Evolutionary conservation across 2,797 vertebrate species (phyloP).

Genomic region (Xenopus petersii): DNA sequence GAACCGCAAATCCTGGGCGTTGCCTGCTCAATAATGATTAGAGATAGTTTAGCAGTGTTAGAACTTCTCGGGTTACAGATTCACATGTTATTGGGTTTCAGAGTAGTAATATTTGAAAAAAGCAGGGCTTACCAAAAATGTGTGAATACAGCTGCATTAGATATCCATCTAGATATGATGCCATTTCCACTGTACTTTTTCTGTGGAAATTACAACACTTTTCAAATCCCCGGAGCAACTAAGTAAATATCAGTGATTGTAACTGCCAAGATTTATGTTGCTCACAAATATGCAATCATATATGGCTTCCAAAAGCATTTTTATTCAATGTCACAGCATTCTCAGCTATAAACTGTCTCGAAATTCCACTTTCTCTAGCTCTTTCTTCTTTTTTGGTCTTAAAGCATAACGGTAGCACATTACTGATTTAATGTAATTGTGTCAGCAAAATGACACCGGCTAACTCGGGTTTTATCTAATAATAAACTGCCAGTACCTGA

Average conservation of each 20-base stretch:
- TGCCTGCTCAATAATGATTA: no score
- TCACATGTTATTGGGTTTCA: no score
- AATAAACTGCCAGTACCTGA: no score
- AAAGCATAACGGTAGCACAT: no score
- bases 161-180: slow-evolving; percentile 1
- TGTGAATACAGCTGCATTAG: not conserved
- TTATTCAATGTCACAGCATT: not conserved
- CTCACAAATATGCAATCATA: not conserved
- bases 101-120: not conserved
- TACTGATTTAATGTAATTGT: no score
- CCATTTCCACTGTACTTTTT: not conserved
- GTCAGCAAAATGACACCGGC: no score
- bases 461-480: no score
- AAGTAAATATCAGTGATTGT: not conserved
- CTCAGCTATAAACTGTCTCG: not conserved
- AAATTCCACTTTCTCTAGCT: no score
- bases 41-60: no score
- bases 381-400: no score
- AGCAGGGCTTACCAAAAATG: not conserved
- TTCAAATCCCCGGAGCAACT: not conserved
- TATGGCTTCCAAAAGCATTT: not conserved
- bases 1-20: no score
- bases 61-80: no score
- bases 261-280: not conserved
- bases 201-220: not conserved